A percentile compares a stretch with the other conserved stretches of the same genome.
phyloP scores from a whole-genome alignment of 2,888 invertebrate genomes.

The Achlya flavicornis region DNA sequence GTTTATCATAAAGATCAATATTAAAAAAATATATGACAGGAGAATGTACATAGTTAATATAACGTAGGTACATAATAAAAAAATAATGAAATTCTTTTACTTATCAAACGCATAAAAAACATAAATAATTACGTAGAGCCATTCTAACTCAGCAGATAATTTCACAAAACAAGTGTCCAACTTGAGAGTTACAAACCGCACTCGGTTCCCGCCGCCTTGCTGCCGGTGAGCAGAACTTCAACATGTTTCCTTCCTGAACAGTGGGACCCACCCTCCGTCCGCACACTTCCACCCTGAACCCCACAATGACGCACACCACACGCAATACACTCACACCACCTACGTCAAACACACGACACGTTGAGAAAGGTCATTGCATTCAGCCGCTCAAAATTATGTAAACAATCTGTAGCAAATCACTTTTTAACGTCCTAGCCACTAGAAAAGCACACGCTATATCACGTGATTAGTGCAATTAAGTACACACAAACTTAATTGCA shows the following conservation, averaged over 20 bases:
- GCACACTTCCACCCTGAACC: conserved; percentile 36
- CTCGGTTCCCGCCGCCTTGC: conserved; percentile 80
- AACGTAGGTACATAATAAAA: no score
- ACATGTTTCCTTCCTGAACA: conserved; percentile 74
- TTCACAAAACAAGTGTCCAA: conserved; percentile 39
- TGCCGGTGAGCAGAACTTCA: conserved; percentile 85
- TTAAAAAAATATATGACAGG: no score
- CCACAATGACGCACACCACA: conserved; percentile 35
- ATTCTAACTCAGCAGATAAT: conserved; percentile 11
- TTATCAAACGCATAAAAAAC: neutral
- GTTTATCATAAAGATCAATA: no score
- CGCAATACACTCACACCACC: conserved; percentile 34
- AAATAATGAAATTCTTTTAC: no score
- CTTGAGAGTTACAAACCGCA: conserved; percentile 68
- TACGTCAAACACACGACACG: conserved; percentile 39
- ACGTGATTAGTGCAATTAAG: conserved; percentile 34
- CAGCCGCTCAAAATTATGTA: conserved; percentile 13
- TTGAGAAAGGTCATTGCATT: conserved; percentile 43
- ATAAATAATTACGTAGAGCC: neutral
- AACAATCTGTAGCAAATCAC: conserved; percentile 17
- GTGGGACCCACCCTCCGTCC: conserved; percentile 41
- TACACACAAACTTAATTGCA: conserved; percentile 37
- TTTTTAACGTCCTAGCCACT: neutral
- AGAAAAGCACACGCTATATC: conserved; percentile 32
- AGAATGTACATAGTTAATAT: no score